Conservation (phyloP, 2,888 invertebrate genomes). For the Helicoverpa assulta region DNA sequence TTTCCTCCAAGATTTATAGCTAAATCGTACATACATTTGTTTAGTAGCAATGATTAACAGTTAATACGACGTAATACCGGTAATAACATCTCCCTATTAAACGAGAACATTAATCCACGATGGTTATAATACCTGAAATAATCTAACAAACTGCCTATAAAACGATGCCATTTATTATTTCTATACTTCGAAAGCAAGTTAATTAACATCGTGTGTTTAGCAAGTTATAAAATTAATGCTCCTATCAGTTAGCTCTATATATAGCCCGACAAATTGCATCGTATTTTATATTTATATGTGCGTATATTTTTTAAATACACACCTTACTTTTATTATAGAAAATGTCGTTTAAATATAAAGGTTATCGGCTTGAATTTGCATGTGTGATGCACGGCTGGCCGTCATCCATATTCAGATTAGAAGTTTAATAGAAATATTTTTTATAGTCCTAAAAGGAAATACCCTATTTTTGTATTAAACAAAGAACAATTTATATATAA, state of each 20-base stretch:
- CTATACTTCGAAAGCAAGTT: slow-evolving; percentile 2
- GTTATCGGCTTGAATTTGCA: slow-evolving; percentile 34
- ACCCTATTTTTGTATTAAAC: too few relatives aligned
- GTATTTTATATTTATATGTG: slow-evolving; percentile 6
- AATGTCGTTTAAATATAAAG: slow-evolving; percentile 9
- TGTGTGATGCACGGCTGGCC: slow-evolving; percentile 3
- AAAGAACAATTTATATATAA: too few relatives aligned
- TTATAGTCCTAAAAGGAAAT: neutral
- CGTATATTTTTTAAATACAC: neutral
- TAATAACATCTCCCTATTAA: slow-evolving; percentile 21
- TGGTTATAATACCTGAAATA: slow-evolving; percentile 10
- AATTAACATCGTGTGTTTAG: slow-evolving; percentile 21
- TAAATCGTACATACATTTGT: neutral
- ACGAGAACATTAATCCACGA: slow-evolving; percentile 10
- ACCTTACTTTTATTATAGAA: slow-evolving; percentile 10
- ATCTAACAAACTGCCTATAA: slow-evolving; percentile 3
- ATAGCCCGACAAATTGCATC: slow-evolving; percentile 13
- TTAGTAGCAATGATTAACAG: neutral
- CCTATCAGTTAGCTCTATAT: slow-evolving; percentile 17
- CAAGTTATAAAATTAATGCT: slow-evolving; percentile 22
- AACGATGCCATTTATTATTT: slow-evolving; percentile 12
- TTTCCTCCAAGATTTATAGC: neutral
- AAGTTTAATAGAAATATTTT: slow-evolving; percentile 8
- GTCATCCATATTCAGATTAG: slow-evolving; percentile 22
- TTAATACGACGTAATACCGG: slow-evolving; percentile 4